Conservation (phyloP, 2,888 invertebrate species). For the Heliconius ismenius region DNA sequence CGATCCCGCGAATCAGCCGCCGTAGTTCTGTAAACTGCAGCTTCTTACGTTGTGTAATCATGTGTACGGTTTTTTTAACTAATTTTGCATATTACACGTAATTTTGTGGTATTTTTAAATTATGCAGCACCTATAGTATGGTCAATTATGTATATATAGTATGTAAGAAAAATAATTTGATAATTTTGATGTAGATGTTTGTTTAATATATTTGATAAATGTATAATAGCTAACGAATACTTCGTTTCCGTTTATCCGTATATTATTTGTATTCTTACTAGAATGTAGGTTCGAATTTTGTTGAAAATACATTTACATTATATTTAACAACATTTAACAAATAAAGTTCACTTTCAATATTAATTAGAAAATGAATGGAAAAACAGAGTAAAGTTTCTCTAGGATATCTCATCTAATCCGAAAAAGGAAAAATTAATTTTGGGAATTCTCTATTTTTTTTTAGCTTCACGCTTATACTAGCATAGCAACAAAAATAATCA, state of each 20-base stretch:
- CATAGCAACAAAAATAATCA: not conserved
- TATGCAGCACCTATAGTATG: not conserved
- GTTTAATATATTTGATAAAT: not conserved
- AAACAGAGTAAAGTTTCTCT: not conserved
- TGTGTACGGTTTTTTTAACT: constrained; percentile 1
- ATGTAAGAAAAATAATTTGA: not conserved
- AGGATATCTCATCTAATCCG: not conserved
- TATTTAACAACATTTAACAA: no score
- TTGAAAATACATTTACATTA: no score
- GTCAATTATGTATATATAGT: not conserved
- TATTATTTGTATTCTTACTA: no score
- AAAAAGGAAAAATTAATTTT: not conserved
- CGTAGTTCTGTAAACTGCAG: constrained; percentile 37
- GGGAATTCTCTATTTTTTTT: not conserved
- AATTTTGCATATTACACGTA: constrained; percentile 14
- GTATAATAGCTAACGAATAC: no score
- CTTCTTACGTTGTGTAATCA: constrained; percentile 23
- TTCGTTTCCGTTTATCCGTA: no score
- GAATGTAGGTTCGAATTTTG: no score
- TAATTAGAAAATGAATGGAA: not conserved
- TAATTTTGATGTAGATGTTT: not conserved
- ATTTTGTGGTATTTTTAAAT: not conserved
- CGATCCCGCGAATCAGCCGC: constrained; percentile 74
- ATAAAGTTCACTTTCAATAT: not conserved
- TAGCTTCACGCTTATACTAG: not conserved